Evolutionary conservation across 2,113 vertebrate species (phyloP), one percentile per base, ranked within the genome.

Genomic region (Octodon degus): DNA sequence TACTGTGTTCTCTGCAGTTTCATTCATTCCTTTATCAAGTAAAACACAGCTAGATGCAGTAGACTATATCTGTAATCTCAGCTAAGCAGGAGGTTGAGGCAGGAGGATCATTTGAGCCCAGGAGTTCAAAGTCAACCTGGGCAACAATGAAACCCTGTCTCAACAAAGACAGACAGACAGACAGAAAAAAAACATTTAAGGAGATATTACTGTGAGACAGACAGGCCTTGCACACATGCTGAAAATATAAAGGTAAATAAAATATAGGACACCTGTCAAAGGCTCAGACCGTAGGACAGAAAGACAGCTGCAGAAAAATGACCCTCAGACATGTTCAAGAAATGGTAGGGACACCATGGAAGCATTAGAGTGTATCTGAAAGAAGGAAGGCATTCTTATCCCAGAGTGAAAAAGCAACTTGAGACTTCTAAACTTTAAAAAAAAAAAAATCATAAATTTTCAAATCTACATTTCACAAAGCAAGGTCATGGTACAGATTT

Each of bases 401-500:
- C 20, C 16, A 72, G 16, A 24, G 12, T 95, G 5, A 67, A 82
- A 96, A 65, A 93, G 27, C 83, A 95, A 67, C 53, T 79, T 24
- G 10, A 43, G 10, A 37, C 2, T 89, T 91, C 68, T 58, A 63
- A 87, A 84, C 16, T 80, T 79, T 27, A 43, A 80, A 47, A 80
- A 47, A 72, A 47, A 55, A 30, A 89, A 17, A 63, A 37, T 22
- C 8, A 55, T 19, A 8, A 47, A 22, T 40, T 76, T 93, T 93
- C 17, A 93, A 91, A 86, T 86, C 60, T 83, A 58, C 14, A 47
- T 20, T 55, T 83, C 16, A 85, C 70, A 86, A 37, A 40, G 20
- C 81, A 17, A 94, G 12, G 43, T 14, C 43, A 68, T 68, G 34
- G 55, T 85, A 11, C 30, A 90, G 30, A 90, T 91, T 94, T 94